A percentile compares a stretch with the other conserved stretches of the same genome.
phyloP scores from a whole-genome alignment of 1,140 invertebrate species.

The Diorhabda elongata region DNA sequence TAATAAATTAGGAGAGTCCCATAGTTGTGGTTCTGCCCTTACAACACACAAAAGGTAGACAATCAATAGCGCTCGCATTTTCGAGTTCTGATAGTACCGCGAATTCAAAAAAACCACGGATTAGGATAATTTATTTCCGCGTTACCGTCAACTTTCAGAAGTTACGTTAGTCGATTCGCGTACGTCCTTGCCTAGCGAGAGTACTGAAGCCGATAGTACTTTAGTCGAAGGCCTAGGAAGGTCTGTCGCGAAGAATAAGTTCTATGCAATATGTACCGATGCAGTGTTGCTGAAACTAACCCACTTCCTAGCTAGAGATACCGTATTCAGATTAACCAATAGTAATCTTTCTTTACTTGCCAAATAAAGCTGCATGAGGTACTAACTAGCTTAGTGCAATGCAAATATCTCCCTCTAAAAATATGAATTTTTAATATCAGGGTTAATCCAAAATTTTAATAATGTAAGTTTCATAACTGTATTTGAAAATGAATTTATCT shows the following conservation, averaged over 20 bases:
- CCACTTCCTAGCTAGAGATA: constrained; percentile 46
- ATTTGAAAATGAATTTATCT: too few species aligned
- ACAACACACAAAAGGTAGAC: constrained; percentile 33
- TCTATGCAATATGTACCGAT: constrained; percentile 41
- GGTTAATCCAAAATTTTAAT: too few species aligned
- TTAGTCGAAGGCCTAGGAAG: constrained; percentile 35
- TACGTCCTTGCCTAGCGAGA: constrained; percentile 5
- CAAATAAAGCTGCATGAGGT: not conserved
- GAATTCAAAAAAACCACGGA: constrained; percentile 25
- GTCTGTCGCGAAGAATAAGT: constrained; percentile 38
- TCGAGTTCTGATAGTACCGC: constrained; percentile 13
- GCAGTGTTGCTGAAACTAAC: constrained; percentile 40
- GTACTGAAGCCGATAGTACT: constrained; percentile 35
- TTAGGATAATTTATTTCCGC: constrained; percentile 29
- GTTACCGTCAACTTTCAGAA: constrained; percentile 20
- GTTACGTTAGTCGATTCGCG: constrained; percentile 1
- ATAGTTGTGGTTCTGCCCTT: constrained; percentile 37
- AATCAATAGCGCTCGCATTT: constrained; percentile 38
- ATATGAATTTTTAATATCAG: too few species aligned
- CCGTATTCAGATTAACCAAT: constrained; percentile 37
- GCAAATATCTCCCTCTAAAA: too few species aligned
- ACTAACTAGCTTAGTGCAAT: not conserved
- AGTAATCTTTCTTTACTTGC: constrained; percentile 10
- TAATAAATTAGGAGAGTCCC: constrained; percentile 41
- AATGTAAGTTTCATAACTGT: too few species aligned